Evolutionary conservation across 2,888 invertebrate species (phyloP), one percentile per base, ranked within the genome.

Genomic region (Drosophila rellima): DNA sequence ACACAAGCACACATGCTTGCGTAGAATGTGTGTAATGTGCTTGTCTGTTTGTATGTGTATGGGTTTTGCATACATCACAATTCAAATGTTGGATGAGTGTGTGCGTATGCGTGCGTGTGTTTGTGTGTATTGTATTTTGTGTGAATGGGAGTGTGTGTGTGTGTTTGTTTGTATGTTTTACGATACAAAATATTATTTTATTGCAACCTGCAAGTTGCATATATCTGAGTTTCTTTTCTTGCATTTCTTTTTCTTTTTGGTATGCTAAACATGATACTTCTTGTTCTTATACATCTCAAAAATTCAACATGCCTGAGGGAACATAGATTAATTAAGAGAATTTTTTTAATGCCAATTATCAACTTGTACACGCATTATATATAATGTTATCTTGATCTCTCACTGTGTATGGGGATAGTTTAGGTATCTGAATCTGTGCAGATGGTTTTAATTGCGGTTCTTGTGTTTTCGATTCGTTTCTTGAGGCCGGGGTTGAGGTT

Each of bases 341-440:
- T 31, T 63, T 69, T 74, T 69, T 74, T 68, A 79, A 76, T 57
- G 72, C 76, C 71, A 81, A 75, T 75, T 54, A 67, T 74, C 70
- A 78, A 82, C 86, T 85, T 90, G 90, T 91, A 92, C 92, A 91
- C 91, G 92, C 92, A 91, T 91, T 91, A 91, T 91, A 92, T 91
- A 91, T 91, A 91, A 91, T 91, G 91, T 91, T 76, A 88, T 91
- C 90, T 91, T 87, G 91, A 74, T 78, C 71, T 74, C 42, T 64
- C 74, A 54, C 51, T 62, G 59, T 56, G 45, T 64, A 4, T 51
- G 29, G 50, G 50, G 31, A 57, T 60, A 60, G 56, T 47, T 59
- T 44, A 23, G 29, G 23, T 65, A 52, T 56, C 55, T 74, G 39
- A 64, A 52, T 51, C 26, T 54, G 44, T 61, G 48, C 48, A 39